These are phyloP conservation scores for Prunella himalayana DNA, from an alignment of 2,113 vertebrate genomes.

Conservation along the genomic window DNA sequence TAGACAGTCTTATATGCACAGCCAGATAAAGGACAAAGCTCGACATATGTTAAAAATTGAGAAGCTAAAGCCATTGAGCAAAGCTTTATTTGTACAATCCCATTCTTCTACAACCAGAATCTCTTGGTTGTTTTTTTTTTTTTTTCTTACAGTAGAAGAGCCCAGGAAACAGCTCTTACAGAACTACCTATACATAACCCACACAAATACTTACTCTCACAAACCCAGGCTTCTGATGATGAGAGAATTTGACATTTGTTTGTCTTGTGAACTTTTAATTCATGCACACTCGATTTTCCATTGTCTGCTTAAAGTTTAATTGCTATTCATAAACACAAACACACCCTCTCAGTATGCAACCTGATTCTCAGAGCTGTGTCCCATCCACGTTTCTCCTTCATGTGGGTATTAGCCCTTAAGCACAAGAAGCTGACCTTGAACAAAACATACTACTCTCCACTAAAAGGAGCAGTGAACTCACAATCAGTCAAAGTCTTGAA, in stretches of 20 bases:
- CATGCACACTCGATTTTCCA: not conserved
- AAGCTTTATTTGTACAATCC: not conserved
- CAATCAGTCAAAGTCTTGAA: not conserved
- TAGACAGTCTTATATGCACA: not conserved
- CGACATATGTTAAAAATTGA: not conserved
- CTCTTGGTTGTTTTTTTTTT: not conserved
- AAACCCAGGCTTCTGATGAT: fast-evolving
- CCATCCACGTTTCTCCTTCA: not conserved
- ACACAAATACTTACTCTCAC: not conserved
- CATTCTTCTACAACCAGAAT: not conserved
- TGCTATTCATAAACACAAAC: not conserved
- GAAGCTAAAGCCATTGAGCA: not conserved
- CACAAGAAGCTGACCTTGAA: not conserved
- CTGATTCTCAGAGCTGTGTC: not conserved
- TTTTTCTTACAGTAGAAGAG: not conserved
- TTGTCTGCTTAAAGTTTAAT: not conserved
- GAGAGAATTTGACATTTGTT: not conserved
- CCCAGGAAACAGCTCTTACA: not conserved
- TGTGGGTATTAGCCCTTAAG: not conserved
- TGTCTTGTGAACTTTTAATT: not conserved
- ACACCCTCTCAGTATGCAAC: not conserved
- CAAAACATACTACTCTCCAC: not conserved
- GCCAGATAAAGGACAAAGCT: not conserved
- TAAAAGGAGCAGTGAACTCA: not conserved
- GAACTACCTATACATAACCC: not conserved